Base-by-base conservation (phyloP, 2,797 vertebrate species). In the Aeoliscus strigatus region DNA sequence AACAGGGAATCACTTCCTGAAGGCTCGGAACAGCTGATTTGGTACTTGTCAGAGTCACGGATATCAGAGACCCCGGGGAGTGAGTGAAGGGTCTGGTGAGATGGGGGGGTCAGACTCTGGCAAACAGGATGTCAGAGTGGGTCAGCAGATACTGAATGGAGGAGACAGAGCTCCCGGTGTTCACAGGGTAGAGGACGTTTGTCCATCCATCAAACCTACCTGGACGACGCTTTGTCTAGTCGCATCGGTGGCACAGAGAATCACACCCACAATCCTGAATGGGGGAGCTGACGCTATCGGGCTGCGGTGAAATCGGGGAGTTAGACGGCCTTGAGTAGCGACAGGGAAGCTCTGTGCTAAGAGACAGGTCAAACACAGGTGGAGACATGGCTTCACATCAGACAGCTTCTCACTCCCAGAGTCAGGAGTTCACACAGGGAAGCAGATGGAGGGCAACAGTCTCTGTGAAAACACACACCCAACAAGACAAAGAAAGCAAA, bases 131-230 rank as follows among this genome's bases (percentile, higher is more conserved):
- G 66, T 69, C 66, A 67, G 39, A 51, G 39, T 53, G 39, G 66
- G 58, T 77, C 62, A 62, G 56, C 35, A 39, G 46, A 43, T 50
- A 48, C 23, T 61, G 66, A 73, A 66, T 21, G 38, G 44, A 61
- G 26, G 39, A 56, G 51, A 60, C 63, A 64, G 41, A 6, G 18
- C 38, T 56, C 33, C 51, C 44, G 51, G 29, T 66, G 26, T 56
- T 46, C 27, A 47, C 27, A 54, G 1, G 3, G 27, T 37, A 21
- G 14, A 46, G 37, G 24, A 3, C 2, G 15, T 51, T 69, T 12
- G 10, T 47, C 60, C 33, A 39, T 12, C 13, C 32, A 11, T 8
- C 25, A 28, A 15, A 14, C 4, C 35, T 8, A 21, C 23, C 30
- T 38, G 9, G 29, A 51, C 50, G 9, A 23, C 6, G 37, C 26